Evolutionary conservation across 2,113 vertebrate species (phyloP).

Genomic region (Pelecanus crispus): DNA sequence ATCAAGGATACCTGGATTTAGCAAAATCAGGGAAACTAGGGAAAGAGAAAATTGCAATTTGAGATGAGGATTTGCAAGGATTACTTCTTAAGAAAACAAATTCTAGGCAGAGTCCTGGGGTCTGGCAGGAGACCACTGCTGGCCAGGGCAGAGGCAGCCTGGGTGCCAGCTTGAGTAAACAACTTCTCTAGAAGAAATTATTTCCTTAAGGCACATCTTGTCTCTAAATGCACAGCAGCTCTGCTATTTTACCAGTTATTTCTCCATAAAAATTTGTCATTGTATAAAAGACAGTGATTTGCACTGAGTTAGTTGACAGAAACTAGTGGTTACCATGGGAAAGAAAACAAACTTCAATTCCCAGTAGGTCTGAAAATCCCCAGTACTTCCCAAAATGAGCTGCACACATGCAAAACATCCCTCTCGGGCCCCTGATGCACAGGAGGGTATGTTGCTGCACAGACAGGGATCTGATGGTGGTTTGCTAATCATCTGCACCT

Average conservation of each 20-base stretch:
- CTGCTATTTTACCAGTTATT: background rate
- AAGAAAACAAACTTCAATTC: background rate
- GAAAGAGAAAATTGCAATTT: background rate
- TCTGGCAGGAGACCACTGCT: background rate
- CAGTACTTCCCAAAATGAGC: background rate
- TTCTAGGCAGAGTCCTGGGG: background rate
- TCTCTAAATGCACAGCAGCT: background rate
- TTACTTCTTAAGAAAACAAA: background rate
- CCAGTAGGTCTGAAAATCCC: background rate
- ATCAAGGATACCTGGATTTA: background rate
- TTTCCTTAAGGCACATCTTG: background rate
- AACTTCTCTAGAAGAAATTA: background rate
- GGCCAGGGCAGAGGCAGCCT: background rate
- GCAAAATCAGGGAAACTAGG: background rate
- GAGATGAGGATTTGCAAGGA: background rate
- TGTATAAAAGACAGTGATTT: background rate
- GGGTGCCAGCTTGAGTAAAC: background rate
- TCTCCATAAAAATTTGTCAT: background rate
- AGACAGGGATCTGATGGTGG: background rate
- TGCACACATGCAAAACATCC: background rate
- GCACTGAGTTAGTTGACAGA: background rate
- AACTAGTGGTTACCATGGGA: background rate
- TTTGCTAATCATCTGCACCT: background rate
- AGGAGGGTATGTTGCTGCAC: background rate
- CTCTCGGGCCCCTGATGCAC: background rate